Evolutionary conservation across 2,797 vertebrate species (phyloP).

Genomic region (Acanthis flammea): DNA sequence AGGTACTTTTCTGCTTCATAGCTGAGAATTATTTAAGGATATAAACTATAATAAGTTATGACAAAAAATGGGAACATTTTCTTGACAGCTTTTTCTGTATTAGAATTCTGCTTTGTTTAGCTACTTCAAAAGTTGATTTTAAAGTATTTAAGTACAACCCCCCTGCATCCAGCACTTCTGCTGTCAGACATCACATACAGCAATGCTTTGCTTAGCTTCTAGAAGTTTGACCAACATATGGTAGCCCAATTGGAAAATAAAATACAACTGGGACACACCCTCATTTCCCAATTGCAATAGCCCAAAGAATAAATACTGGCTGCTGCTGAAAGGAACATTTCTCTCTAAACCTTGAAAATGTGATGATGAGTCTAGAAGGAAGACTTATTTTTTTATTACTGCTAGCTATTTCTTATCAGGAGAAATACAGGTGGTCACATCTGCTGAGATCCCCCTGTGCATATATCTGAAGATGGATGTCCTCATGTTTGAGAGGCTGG

Average conservation of each 20-base stretch:
- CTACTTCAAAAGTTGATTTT: not conserved
- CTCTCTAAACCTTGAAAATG: not conserved
- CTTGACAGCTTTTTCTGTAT: not conserved
- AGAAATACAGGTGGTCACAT: accelerated
- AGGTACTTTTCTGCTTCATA: not conserved
- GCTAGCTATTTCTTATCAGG: not conserved
- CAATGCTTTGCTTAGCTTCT: not conserved
- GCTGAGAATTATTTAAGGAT: not conserved
- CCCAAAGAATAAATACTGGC: not conserved
- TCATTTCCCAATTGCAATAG: not conserved
- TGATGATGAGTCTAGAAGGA: not conserved
- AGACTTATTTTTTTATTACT: not conserved
- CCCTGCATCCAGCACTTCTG: not conserved
- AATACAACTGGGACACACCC: accelerated
- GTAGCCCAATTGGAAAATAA: not conserved
- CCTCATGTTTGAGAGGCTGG: accelerated
- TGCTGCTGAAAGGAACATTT: not conserved
- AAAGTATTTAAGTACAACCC: not conserved
- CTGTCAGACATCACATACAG: not conserved
- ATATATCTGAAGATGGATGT: not conserved
- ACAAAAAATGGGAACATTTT: not conserved
- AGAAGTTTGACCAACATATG: not conserved
- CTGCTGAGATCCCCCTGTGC: not conserved
- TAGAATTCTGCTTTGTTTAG: not conserved
- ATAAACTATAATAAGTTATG: not conserved